Evolutionary conservation across 2,888 invertebrate genomes (phyloP).

Genomic region (Aphodius sticticus): DNA sequence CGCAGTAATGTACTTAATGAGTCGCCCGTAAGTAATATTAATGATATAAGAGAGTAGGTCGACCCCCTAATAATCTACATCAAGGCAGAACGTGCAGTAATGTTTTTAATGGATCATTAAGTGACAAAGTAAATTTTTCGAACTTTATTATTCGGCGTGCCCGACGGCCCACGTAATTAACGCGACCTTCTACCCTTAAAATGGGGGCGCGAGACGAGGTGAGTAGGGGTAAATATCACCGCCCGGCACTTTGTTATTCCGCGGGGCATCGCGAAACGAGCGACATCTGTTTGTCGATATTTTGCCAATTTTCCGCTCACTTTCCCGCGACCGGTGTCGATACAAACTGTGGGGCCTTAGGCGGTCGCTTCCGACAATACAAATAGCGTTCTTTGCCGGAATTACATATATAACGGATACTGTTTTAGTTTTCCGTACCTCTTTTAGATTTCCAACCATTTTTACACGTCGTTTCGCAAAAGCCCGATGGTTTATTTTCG

Average conservation of each 20-base stretch:
- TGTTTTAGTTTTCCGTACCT: not conserved
- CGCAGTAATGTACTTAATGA: no score
- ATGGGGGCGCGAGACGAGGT: not conserved
- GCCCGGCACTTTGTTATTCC: not conserved
- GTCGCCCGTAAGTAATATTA: no score
- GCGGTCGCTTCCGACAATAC: not conserved
- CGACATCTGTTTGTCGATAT: not conserved
- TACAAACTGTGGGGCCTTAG: not conserved
- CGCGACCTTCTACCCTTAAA: not conserved
- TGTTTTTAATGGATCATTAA: not conserved
- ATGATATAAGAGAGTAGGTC: no score
- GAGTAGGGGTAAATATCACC: not conserved
- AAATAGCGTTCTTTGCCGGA: not conserved
- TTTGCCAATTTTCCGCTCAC: not conserved
- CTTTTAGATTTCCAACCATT: not conserved
- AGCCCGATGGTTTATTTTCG: not conserved
- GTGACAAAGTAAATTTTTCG: no score
- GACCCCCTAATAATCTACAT: no score
- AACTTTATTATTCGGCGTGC: not conserved
- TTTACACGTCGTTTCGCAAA: not conserved
- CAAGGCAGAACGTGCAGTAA: not conserved
- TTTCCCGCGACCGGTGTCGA: not conserved
- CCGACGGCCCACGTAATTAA: not conserved
- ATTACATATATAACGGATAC: not conserved
- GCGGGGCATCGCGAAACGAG: not conserved